A percentile compares a stretch with the other conserved stretches of the same genome.
Conservation (phyloP, 2,113 vertebrate genomes). For the Pristiophorus japonicus region DNA sequence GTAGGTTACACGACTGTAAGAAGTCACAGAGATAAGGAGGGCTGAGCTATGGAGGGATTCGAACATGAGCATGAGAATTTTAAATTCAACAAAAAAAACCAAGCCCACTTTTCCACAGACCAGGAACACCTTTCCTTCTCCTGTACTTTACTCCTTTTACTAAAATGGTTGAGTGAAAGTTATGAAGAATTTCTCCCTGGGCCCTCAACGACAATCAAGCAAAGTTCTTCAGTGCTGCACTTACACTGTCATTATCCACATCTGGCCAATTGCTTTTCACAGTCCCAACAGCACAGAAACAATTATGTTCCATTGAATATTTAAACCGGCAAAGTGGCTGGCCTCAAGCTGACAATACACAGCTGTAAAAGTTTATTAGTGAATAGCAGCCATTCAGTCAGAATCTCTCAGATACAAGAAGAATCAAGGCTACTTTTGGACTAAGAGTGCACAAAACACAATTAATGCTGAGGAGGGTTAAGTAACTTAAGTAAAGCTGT, state of each 20-base stretch:
- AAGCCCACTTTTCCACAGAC: too few relatives aligned
- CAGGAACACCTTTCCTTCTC: too few relatives aligned
- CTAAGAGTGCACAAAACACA: neutral
- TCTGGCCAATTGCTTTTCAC: neutral
- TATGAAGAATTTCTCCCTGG: too few relatives aligned
- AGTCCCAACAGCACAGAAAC: neutral
- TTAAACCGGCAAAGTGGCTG: neutral
- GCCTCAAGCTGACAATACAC: neutral
- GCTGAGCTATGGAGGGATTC: too few relatives aligned
- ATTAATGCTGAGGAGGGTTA: neutral
- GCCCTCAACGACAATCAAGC: too few relatives aligned
- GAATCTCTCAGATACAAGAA: neutral
- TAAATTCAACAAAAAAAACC: too few relatives aligned
- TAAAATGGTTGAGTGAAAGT: too few relatives aligned
- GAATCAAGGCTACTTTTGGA: neutral
- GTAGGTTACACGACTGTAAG: too few relatives aligned
- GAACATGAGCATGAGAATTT: too few relatives aligned
- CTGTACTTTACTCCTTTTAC: too few relatives aligned
- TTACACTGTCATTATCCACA: neutral
- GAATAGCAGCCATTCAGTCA: neutral
- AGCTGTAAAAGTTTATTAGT: neutral
- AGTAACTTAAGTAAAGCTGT: neutral
- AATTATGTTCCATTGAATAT: neutral
- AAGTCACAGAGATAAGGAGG: too few relatives aligned
- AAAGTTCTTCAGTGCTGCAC: too few relatives aligned